Evolutionary conservation across 2,888 invertebrate genomes (phyloP).

Genomic region (Carpatolechia fugitivella): DNA sequence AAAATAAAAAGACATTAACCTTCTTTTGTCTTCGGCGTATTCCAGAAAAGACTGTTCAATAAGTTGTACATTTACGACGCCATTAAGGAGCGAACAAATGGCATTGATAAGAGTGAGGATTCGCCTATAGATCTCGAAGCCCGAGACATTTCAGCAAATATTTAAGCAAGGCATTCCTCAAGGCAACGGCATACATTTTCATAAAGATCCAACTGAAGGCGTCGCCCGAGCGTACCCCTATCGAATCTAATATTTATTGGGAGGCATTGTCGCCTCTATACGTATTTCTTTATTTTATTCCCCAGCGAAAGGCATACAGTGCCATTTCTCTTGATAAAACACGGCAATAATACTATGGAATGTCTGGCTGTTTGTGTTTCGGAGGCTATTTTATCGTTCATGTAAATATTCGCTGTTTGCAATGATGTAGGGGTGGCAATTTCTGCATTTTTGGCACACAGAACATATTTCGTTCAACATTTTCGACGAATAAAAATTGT

Average conservation of each 20-base stretch:
- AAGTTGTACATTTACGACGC: neutral
- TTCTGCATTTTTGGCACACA: neutral
- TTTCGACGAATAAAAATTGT: no score
- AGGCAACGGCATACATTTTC: conserved; percentile 40
- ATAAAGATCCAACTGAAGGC: conserved; percentile 36
- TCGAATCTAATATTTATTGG: conserved; percentile 58
- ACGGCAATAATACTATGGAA: conserved; percentile 21
- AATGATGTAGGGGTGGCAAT: neutral
- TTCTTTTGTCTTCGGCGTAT: neutral
- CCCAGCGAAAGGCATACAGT: conserved; percentile 25
- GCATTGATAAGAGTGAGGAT: neutral
- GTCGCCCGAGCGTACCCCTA: conserved; percentile 36
- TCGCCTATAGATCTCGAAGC: conserved; percentile 1
- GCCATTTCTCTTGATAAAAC: conserved; percentile 34
- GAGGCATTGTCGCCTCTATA: conserved; percentile 30
- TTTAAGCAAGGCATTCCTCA: conserved; percentile 4
- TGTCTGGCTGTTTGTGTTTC: conserved; percentile 3
- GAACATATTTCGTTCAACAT: no score
- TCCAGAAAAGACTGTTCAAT: neutral
- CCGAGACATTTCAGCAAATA: conserved; percentile 11
- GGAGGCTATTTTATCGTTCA: neutral
- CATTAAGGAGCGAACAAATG: neutral
- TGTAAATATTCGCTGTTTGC: conserved; percentile 2
- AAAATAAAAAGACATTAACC: neutral
- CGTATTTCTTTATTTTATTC: conserved; percentile 36